Evolutionary conservation across 2,113 vertebrate species (phyloP), one percentile per base, ranked within the genome.

Genomic region (Eurystomus gularis): DNA sequence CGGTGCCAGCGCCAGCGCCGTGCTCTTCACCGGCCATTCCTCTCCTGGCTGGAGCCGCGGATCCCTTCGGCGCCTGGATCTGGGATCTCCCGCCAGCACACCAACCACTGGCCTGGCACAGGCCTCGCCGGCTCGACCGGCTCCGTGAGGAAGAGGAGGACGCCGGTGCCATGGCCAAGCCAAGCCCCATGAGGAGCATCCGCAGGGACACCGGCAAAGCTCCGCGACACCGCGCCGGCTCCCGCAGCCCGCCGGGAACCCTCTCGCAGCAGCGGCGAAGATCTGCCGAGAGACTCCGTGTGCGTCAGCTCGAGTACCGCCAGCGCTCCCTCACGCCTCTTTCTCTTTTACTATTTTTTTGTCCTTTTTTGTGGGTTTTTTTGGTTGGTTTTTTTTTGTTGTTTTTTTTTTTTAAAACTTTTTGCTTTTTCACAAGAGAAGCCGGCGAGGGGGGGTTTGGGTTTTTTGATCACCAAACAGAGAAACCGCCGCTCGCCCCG

Each of bases 231-330:
- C 9, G 14, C 9, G 20, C 35, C 21, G 21, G 33, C 24, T 35
- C n/a, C 23, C 23, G 19, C 33, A 6, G 35, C 86, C 62, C 68
- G 14, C 39, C 3, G 5, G 69, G 62, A 88, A 31, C 10, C 25
- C 66, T 20, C 77, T 80, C 17, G 35, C 10, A 28, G 65, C 7
- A 40, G 76, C 18, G 2, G 78, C 79, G 51, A 97, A 93, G 95
- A 95, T 97, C 97, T 97, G 97, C 98, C 94, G 96, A 97, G 94
- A 97, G 97, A 96, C 93, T 69, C 62, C n/a, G 58, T 90, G 82
- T 94, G 96, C 96, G 85, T 89, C 93, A 80, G 94, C 96, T 97
- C 88, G 88, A 94, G 93, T 91, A 95, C 96, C 96, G 24, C 82
- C 95, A 94, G 88, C 87, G 40, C 66, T 95, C 91, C 73, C 96